These are phyloP conservation scores for Chaetorhynchus papuensis DNA, from an alignment of 2,113 vertebrate species.

Conservation along the genomic window DNA sequence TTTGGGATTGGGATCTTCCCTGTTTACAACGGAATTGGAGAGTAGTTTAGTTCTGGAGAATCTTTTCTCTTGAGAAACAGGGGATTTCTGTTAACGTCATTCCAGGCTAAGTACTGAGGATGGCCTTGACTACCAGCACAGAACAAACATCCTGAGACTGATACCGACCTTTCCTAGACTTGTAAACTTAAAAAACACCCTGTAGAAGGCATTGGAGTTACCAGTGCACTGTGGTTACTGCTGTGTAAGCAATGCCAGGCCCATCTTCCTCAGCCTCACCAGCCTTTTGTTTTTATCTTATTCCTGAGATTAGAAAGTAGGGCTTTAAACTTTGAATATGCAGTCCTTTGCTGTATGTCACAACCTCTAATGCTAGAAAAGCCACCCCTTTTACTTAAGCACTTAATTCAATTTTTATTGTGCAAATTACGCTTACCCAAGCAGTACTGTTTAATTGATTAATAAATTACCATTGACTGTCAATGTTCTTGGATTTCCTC, in stretches of 20 bases:
- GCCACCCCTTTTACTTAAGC: conserved; percentile 23
- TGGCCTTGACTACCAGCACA: neutral
- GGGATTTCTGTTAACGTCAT: neutral
- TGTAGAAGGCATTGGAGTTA: rapidly evolving
- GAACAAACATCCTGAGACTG: neutral
- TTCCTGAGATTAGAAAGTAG: neutral
- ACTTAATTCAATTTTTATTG: conserved; percentile 70
- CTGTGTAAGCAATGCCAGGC: neutral
- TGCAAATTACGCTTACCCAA: conserved; percentile 68
- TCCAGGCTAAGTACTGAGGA: neutral
- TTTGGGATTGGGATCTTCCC: neutral
- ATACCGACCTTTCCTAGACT: neutral
- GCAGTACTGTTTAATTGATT: conserved; percentile 69
- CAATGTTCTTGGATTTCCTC: conserved; percentile 53
- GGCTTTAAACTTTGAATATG: neutral
- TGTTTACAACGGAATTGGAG: neutral
- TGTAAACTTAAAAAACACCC: neutral
- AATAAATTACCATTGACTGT: conserved; percentile 69
- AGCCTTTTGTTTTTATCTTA: neutral
- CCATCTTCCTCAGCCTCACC: neutral
- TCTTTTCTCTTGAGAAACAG: neutral
- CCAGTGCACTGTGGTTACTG: neutral
- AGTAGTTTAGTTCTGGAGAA: neutral
- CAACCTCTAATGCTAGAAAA: conserved; percentile 27
- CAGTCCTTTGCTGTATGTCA: neutral